Conservation (phyloP, 2,113 vertebrate species). For the Lagopus muta region DNA sequence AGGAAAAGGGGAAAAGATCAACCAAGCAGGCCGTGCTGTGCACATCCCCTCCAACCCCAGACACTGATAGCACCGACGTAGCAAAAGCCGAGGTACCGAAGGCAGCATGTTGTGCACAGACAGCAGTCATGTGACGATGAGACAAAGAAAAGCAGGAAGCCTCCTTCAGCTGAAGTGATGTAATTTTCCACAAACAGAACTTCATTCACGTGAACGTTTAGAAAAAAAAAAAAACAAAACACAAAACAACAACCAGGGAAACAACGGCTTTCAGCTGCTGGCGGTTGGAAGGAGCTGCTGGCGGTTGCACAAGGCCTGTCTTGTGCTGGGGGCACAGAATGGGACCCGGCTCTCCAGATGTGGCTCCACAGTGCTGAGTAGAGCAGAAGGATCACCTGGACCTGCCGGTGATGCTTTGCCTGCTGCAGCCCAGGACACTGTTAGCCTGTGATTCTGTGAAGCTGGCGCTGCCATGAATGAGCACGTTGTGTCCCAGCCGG, state of each 20-base stretch:
- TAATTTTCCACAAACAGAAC: constrained; percentile 31
- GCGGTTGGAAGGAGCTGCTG: neutral
- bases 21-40: neutral
- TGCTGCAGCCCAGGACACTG: neutral
- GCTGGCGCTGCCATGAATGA: neutral
- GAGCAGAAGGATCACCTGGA: neutral
- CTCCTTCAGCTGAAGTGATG: constrained; percentile 4
- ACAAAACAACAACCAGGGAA: neutral
- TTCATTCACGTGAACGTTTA: neutral
- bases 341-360: neutral
- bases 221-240: neutral
- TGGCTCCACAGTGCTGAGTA: neutral
- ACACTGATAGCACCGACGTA: rapidly evolving
- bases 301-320: neutral
- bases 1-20: neutral
- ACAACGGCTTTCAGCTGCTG: neutral
- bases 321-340: neutral
- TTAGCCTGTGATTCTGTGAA: neutral
- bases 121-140: constrained; percentile 22
- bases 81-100: neutral
- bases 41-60: neutral
- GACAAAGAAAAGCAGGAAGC: constrained; percentile 19
- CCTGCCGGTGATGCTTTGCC: neutral
- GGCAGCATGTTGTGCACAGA: neutral
- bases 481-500: neutral